Conservation (phyloP, 2,888 invertebrate species). For the Leuctra nigra region DNA sequence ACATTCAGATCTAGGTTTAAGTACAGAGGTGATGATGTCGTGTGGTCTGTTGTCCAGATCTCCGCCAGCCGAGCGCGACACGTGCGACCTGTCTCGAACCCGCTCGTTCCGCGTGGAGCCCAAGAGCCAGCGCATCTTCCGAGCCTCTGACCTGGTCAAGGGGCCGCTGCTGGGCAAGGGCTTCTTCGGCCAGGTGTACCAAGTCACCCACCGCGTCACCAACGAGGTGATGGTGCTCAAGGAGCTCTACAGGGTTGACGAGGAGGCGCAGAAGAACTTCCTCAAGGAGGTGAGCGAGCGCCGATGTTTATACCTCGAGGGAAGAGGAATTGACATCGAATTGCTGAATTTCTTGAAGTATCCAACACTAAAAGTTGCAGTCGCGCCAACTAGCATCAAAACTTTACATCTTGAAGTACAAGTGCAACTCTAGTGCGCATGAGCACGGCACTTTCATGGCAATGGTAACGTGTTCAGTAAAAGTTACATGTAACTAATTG, state of each 20-base stretch:
- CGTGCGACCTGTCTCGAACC: conserved; percentile 73
- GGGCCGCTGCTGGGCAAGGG: conserved; percentile 88
- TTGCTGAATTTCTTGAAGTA: too few species aligned
- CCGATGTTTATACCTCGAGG: neutral
- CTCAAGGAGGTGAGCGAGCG: conserved; percentile 66
- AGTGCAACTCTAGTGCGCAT: too few species aligned
- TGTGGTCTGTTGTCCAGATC: too few species aligned
- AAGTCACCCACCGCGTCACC: conserved; percentile 85
- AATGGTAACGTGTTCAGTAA: too few species aligned
- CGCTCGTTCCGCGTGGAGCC: conserved; percentile 78
- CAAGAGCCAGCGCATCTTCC: conserved; percentile 67
- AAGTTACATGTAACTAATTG: too few species aligned
- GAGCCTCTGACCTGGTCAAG: conserved; percentile 79
- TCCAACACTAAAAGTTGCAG: too few species aligned
- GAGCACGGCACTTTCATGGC: too few species aligned
- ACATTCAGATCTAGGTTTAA: too few species aligned
- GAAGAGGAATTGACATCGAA: too few species aligned
- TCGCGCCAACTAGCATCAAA: too few species aligned
- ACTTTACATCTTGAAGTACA: too few species aligned
- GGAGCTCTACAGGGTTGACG: conserved; percentile 87
- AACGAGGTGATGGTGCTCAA: conserved; percentile 94
- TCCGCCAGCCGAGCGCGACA: conserved; percentile 34
- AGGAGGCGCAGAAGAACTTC: conserved; percentile 90
- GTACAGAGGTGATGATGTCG: too few species aligned
- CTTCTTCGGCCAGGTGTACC: conserved; percentile 89